Percentiles rank a stretch among this genome's conserved stretches.
Conservation (phyloP, 2,113 vertebrate genomes). For the Vicugna pacos region DNA sequence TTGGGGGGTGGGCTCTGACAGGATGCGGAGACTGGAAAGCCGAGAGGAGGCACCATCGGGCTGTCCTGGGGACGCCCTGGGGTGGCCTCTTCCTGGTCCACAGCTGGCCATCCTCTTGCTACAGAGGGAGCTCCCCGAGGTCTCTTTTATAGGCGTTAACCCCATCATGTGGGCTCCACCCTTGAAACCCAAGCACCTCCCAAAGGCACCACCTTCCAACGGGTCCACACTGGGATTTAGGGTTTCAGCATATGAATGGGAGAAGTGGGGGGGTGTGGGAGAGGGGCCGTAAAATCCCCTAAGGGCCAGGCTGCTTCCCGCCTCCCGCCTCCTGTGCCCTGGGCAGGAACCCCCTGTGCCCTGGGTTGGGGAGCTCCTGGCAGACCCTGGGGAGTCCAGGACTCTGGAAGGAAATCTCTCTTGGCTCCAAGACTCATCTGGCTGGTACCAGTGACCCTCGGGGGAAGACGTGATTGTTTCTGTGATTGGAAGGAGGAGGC, state of each 20-base stretch:
- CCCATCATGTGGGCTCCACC: not conserved
- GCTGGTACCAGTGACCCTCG: not conserved
- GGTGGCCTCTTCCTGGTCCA: not conserved
- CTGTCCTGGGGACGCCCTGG: no score
- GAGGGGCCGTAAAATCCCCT: not conserved
- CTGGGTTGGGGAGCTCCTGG: not conserved
- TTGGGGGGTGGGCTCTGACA: not conserved
- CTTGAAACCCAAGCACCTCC: not conserved
- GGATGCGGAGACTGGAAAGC: not conserved
- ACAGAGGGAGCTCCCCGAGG: not conserved
- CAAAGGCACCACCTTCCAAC: not conserved
- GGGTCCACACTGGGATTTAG: not conserved
- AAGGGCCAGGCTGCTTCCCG: not conserved
- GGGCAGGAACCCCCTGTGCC: not conserved
- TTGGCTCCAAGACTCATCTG: not conserved
- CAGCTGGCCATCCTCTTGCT: not conserved
- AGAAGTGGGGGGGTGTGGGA: not conserved
- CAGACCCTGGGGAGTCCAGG: not conserved
- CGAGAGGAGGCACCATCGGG: not conserved
- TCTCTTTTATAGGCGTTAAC: not conserved
- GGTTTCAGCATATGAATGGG: not conserved
- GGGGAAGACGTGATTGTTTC: not conserved
- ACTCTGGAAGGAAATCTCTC: not conserved
- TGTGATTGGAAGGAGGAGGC: not conserved
- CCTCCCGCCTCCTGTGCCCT: no score